A percentile compares a stretch with the other conserved stretches of the same genome.
phyloP scores from a whole-genome alignment of 2,888 invertebrate genomes.

The Neoascia interrupta region DNA sequence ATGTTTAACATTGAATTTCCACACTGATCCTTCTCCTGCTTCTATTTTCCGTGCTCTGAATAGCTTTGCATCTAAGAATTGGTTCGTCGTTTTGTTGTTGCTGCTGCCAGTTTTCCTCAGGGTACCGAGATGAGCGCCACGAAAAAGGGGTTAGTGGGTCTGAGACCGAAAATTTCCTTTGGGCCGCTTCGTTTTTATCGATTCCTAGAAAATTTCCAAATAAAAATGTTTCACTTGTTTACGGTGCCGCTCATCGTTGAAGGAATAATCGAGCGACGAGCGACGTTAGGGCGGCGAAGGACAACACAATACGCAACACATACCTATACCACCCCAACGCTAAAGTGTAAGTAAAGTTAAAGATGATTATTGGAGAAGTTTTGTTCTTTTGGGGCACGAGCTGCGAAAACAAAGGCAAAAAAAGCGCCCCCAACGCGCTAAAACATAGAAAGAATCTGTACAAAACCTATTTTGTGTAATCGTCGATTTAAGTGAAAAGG shows the following conservation, averaged over 20 bases:
- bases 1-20: slow-evolving; percentile 67
- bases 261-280: slow-evolving; percentile 17
- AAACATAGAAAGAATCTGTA: slow-evolving; percentile 46
- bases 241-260: slow-evolving; percentile 35
- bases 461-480: slow-evolving; percentile 57
- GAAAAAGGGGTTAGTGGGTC: slow-evolving; percentile 54
- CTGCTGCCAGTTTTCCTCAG: background rate
- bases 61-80: slow-evolving; percentile 51
- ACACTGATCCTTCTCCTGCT: slow-evolving; percentile 50
- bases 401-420: slow-evolving; percentile 3
- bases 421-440: too few species aligned
- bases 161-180: slow-evolving; percentile 39
- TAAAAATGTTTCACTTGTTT: slow-evolving; percentile 54
- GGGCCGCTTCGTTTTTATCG: slow-evolving; percentile 41
- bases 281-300: background rate
- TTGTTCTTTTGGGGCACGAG: slow-evolving; percentile 14
- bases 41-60: slow-evolving; percentile 14
- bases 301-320: background rate
- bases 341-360: slow-evolving; percentile 53
- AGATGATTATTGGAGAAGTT: slow-evolving; percentile 66
- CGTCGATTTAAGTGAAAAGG: slow-evolving; percentile 59
- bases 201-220: slow-evolving; percentile 53
- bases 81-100: slow-evolving; percentile 27
- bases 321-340: background rate
- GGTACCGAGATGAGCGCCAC: slow-evolving; percentile 6